Evolutionary conservation across 1,140 invertebrate genomes (phyloP).

Genomic region (Triops cancriformis): DNA sequence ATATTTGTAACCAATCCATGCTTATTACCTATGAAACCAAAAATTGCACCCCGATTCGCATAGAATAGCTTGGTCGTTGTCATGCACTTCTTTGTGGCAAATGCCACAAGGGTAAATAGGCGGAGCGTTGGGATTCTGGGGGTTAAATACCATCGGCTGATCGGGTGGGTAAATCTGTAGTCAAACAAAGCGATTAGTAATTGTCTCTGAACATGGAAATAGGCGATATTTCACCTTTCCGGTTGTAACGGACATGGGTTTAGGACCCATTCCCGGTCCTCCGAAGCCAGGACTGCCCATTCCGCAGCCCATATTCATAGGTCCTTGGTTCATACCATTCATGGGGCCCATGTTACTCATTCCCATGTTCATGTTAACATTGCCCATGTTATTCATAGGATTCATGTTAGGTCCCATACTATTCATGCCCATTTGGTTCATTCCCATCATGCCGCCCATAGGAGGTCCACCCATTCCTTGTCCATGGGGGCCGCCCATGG

Average conservation of each 20-base stretch:
- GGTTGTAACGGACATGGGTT: constrained; percentile 78
- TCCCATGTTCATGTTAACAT: constrained; percentile 35
- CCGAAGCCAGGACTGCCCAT: constrained; percentile 38
- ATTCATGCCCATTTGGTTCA: constrained; percentile 32
- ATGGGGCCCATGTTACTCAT: constrained; percentile 28
- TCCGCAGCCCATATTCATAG: constrained; percentile 34
- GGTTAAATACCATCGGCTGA: constrained; percentile 96
- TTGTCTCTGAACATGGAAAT: constrained; percentile 15
- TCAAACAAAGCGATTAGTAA: constrained; percentile 19
- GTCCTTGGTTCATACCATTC: constrained; percentile 27
- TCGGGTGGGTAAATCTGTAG: constrained; percentile 75
- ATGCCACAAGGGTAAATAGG: constrained; percentile 79
- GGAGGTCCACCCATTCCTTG: constrained; percentile 57
- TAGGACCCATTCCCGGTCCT: constrained; percentile 40
- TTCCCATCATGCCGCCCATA: constrained; percentile 38
- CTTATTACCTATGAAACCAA: constrained; percentile 85
- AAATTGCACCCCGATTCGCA: constrained; percentile 98
- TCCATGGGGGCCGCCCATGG: constrained; percentile 35
- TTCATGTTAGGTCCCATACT: constrained; percentile 32
- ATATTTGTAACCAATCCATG: neutral
- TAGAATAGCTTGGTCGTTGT: constrained; percentile 95
- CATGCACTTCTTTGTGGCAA: constrained; percentile 97
- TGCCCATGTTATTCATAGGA: constrained; percentile 32
- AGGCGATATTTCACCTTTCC: constrained; percentile 57
- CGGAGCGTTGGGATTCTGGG: constrained; percentile 94